These are phyloP conservation scores for Parauchenoglanis punctatus DNA, from an alignment of 2,797 vertebrate genomes.

Conservation along the genomic window DNA sequence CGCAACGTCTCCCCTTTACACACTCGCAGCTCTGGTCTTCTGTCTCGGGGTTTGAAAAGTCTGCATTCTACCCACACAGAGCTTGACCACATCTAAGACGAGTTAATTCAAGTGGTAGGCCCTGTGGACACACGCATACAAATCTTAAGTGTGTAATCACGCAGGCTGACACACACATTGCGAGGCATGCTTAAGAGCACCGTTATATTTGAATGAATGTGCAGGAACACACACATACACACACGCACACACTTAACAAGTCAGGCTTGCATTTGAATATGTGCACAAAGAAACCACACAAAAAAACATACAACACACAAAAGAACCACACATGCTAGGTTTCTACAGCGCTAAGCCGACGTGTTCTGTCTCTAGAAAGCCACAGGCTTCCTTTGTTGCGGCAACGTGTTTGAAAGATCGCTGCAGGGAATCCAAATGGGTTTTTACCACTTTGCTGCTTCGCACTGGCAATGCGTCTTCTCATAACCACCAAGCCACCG, in stretches of 20 bases:
- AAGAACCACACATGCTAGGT: slow-evolving; percentile 25
- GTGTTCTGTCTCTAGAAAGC: slow-evolving; percentile 9
- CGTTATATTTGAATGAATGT: neutral
- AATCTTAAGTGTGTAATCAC: slow-evolving; percentile 22
- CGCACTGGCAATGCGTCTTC: slow-evolving; percentile 16
- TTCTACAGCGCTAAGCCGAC: slow-evolving; percentile 8
- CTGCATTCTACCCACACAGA: slow-evolving; percentile 68
- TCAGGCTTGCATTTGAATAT: neutral
- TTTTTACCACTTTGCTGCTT: slow-evolving; percentile 37
- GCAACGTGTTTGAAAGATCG: slow-evolving; percentile 18
- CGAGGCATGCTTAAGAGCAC: slow-evolving; percentile 26
- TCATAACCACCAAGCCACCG: slow-evolving; percentile 18
- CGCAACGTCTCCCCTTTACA: slow-evolving; percentile 56
- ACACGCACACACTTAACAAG: slow-evolving; percentile 3
- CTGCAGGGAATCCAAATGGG: slow-evolving; percentile 32
- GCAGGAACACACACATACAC: slow-evolving; percentile 18
- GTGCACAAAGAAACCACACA: slow-evolving; percentile 30
- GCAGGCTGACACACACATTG: slow-evolving; percentile 24
- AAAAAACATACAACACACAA: slow-evolving; percentile 42
- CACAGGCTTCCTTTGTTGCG: slow-evolving; percentile 49
- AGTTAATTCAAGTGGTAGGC: slow-evolving; percentile 65
- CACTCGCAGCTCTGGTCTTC: slow-evolving; percentile 51
- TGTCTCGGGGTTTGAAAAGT: slow-evolving; percentile 60
- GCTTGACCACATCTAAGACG: slow-evolving; percentile 66
- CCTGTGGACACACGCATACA: slow-evolving; percentile 47